Base-by-base conservation (phyloP, 2,113 vertebrate genomes). In the Sciurus niger region DNA sequence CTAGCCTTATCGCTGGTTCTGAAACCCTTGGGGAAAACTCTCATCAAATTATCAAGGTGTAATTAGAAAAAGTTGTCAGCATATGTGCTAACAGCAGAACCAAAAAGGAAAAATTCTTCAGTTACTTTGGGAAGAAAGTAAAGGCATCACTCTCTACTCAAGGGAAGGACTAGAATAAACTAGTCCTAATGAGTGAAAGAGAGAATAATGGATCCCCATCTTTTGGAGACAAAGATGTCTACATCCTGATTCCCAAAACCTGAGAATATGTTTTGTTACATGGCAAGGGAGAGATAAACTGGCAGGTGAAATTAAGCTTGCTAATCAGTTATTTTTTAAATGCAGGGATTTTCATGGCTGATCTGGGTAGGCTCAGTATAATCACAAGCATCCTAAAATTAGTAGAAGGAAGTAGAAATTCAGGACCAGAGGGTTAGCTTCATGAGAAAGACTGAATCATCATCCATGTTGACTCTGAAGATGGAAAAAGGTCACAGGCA, bases 1-100 rank as follows among this genome's bases (percentile, higher is more conserved):
- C 24, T 91, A 58, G 3, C 58, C 76, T 95, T 93, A 90, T 78
- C 78, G 88, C 17, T 4, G 84, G 40, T 90, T 80, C n/a, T 93
- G 84, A 28, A 80, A 70, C 40, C 34, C 20, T 65, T 74, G 14
- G 58, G 65, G 34, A 82, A 94, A 83, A 10, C 8, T 60, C 28
- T 13, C 53, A 70, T 82, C 37, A 24, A 86, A 18, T 86, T 82
- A 82, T 37, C 17, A n/a, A 70, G 22, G 37, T 28, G 0, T 93
- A 53, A 87, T 65, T 88, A 82, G 43, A 90, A 84, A 17, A 18
- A 58, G 32, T 51, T 94, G 6, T 94, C 30, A 76, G 30, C 32
- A 53, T 32, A 43, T 58, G 7, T 43, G 11, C 22, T 86, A 90
- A 89, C 32, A 89, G 28, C 7, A 34, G 94, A 91, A 53, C 20